Evolutionary conservation across 2,113 vertebrate genomes (phyloP).

Genomic region (Nestor notabilis): DNA sequence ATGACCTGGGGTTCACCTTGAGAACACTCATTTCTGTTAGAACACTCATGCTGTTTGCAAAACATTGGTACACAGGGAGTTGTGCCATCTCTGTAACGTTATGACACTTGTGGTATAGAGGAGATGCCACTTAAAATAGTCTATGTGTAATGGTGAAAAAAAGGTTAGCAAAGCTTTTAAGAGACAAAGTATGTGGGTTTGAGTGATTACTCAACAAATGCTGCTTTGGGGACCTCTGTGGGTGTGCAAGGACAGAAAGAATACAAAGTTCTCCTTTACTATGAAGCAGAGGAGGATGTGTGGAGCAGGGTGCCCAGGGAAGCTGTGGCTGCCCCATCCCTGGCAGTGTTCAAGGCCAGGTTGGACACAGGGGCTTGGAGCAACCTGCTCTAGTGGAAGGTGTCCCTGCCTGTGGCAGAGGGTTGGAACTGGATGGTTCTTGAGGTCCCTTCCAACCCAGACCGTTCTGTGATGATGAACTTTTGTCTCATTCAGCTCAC

Average conservation of each 20-base stretch:
- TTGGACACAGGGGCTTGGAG: background rate
- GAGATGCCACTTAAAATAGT: background rate
- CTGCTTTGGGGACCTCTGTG: background rate
- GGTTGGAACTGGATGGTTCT: background rate
- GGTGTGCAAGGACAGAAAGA: background rate
- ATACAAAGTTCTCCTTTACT: background rate
- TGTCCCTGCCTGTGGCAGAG: background rate
- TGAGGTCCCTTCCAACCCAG: background rate
- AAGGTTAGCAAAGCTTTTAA: background rate
- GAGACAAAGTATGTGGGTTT: background rate
- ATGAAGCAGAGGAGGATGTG: background rate
- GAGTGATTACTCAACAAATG: background rate
- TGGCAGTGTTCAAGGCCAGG: background rate
- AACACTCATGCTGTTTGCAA: background rate
- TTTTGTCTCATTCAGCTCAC: background rate
- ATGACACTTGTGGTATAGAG: background rate
- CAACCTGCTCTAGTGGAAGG: background rate
- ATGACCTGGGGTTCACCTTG: background rate
- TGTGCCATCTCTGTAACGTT: background rate
- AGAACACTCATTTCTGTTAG: background rate
- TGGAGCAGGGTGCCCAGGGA: background rate
- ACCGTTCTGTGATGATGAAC: background rate
- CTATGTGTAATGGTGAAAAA: background rate
- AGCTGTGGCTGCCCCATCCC: background rate
- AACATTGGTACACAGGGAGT: rapidly evolving